Conservation (phyloP, 1,140 invertebrate species). For the Trichonephila clavata region DNA sequence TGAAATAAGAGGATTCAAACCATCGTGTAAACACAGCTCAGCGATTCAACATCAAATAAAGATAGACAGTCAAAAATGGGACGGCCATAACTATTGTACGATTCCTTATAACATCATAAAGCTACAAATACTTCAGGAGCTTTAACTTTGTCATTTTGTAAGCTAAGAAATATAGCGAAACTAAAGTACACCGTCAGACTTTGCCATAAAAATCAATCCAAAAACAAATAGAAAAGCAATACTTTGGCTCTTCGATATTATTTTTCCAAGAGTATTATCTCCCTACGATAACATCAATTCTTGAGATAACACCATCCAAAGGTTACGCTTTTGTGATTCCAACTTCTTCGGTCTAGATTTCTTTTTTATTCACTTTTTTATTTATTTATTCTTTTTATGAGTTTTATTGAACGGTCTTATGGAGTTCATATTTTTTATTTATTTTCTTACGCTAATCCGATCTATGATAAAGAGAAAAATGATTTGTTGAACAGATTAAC, state of each 20-base stretch:
- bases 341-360: neutral
- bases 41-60: neutral
- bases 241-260: slow-evolving; percentile 37
- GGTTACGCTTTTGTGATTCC: slow-evolving; percentile 33
- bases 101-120: neutral
- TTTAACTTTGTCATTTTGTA: slow-evolving; percentile 1
- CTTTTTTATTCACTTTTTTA: neutral
- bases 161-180: neutral
- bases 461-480: slow-evolving; percentile 17
- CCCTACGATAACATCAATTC: slow-evolving; percentile 49
- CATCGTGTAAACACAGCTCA: neutral
- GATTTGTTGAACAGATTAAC: slow-evolving; percentile 28
- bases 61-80: neutral
- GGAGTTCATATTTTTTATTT: neutral
- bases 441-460: slow-evolving; percentile 19
- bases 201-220: slow-evolving; percentile 33
- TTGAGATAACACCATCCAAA: slow-evolving; percentile 40
- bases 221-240: slow-evolving; percentile 59
- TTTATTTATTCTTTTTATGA: slow-evolving; percentile 21
- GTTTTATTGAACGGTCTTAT: slow-evolving; percentile 31
- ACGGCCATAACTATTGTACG: neutral
- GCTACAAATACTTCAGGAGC: neutral
- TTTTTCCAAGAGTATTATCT: slow-evolving; percentile 50
- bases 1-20: too few relatives aligned
- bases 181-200: neutral